A percentile compares a stretch with the other conserved stretches of the same genome.
These are phyloP conservation scores for Tyrophagus putrescentiae DNA, from an alignment of 1,140 invertebrate genomes.

Conservation along the genomic window DNA sequence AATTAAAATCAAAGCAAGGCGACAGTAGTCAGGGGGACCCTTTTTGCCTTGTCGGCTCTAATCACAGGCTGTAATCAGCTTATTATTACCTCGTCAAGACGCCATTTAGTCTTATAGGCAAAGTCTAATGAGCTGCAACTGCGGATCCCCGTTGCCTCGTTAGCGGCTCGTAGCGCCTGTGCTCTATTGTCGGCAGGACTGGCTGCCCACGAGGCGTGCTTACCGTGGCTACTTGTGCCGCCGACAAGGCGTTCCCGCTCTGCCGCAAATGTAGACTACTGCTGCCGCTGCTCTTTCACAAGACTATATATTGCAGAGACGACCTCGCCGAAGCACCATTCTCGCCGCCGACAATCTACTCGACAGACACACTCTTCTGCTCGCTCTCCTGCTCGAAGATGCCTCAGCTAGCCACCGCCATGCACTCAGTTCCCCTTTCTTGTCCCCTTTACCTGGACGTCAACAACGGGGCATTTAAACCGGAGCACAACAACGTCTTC, in stretches of 20 bases:
- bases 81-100: background rate
- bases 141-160: background rate
- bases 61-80: conserved; percentile 8
- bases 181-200: background rate
- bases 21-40: too few relatives aligned
- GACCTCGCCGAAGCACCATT: background rate
- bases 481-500: too few relatives aligned
- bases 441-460: conserved; percentile 14
- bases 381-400: background rate
- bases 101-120: background rate
- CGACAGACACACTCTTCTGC: too few relatives aligned
- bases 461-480: too few relatives aligned
- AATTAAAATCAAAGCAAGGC: too few relatives aligned
- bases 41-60: background rate
- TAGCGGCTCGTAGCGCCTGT: background rate
- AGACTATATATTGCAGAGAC: conserved; percentile 3
- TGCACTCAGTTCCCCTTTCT: background rate
- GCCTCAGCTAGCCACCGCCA: background rate
- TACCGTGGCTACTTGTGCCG: background rate
- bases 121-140: conserved; percentile 2
- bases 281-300: background rate
- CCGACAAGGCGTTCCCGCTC: conserved; percentile 13
- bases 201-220: background rate
- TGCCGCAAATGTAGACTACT: background rate
- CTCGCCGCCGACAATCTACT: too few relatives aligned